These are phyloP conservation scores for Vireo griseus DNA, from an alignment of 2,797 vertebrate genomes.

Conservation along the genomic window DNA sequence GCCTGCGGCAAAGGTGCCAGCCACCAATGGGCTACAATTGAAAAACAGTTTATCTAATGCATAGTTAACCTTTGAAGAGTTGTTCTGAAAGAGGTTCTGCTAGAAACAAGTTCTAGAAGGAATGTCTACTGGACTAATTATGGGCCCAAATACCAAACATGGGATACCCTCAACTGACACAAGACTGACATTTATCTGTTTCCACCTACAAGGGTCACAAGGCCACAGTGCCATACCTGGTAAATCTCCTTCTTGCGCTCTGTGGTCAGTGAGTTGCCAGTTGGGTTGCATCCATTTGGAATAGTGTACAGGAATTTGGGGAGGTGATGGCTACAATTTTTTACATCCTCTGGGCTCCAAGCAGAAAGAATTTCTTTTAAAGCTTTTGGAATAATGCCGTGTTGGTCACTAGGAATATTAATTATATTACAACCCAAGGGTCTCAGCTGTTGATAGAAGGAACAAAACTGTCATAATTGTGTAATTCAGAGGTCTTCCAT, in stretches of 20 bases:
- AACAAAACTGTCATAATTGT: background rate
- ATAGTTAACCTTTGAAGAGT: background rate
- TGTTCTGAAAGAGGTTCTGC: background rate
- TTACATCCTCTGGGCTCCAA: constrained; percentile 80
- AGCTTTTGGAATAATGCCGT: constrained; percentile 83
- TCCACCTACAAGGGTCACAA: background rate
- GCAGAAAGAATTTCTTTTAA: constrained; percentile 79
- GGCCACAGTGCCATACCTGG: constrained; percentile 68
- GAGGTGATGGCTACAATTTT: constrained; percentile 40
- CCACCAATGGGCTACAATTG: background rate
- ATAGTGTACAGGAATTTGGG: constrained; percentile 88
- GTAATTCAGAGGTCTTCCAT: background rate
- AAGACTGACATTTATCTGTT: background rate
- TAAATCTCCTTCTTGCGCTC: constrained; percentile 86
- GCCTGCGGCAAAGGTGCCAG: background rate
- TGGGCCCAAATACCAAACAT: background rate
- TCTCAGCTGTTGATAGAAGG: constrained; percentile 70
- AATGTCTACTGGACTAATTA: background rate
- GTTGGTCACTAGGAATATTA: constrained; percentile 82
- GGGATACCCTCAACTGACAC: background rate
- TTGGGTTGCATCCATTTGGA: constrained; percentile 90
- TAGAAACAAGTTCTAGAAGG: background rate
- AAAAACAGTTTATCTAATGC: background rate
- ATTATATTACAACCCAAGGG: constrained; percentile 87
- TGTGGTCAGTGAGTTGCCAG: constrained; percentile 83